phyloP scores from a whole-genome alignment of 2,113 vertebrate species.

The Clarias macrocephalus region DNA sequence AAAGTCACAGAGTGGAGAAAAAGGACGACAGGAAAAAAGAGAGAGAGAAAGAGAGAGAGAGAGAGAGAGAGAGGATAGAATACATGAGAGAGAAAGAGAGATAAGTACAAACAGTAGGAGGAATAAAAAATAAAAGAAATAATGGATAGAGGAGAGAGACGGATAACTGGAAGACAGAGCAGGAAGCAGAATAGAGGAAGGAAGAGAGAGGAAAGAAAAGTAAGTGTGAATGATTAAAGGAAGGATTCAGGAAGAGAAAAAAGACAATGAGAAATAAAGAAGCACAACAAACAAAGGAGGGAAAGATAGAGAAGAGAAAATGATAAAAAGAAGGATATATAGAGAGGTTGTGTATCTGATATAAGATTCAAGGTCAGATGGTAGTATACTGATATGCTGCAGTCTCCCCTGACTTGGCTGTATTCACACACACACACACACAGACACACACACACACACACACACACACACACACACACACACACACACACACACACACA shows the following conservation, averaged over 20 bases:
- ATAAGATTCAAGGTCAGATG: conserved; percentile 45
- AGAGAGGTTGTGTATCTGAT: conserved; percentile 33
- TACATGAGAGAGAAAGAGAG: neutral
- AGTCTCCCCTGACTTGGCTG: conserved; percentile 42
- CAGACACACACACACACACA: conserved; percentile 30
- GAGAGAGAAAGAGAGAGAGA: neutral
- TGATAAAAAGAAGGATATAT: neutral
- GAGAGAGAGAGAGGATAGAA: neutral
- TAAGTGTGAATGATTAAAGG: neutral
- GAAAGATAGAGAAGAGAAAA: neutral
- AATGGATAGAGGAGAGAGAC: neutral
- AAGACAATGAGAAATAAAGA: neutral
- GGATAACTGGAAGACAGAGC: neutral
- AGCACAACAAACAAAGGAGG: neutral
- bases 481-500: neutral
- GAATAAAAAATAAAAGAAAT: neutral
- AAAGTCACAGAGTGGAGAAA: neutral
- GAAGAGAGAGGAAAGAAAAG: neutral
- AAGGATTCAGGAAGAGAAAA: neutral
- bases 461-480: conserved; percentile 32
- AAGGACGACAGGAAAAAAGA: neutral
- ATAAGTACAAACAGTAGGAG: neutral
- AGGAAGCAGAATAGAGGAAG: neutral
- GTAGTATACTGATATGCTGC: conserved; percentile 28
- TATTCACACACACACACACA: conserved; percentile 24